A percentile compares a stretch with the other conserved stretches of the same genome.
phyloP scores from a whole-genome alignment of 1,140 invertebrate species.

The Coelopa frigida region DNA sequence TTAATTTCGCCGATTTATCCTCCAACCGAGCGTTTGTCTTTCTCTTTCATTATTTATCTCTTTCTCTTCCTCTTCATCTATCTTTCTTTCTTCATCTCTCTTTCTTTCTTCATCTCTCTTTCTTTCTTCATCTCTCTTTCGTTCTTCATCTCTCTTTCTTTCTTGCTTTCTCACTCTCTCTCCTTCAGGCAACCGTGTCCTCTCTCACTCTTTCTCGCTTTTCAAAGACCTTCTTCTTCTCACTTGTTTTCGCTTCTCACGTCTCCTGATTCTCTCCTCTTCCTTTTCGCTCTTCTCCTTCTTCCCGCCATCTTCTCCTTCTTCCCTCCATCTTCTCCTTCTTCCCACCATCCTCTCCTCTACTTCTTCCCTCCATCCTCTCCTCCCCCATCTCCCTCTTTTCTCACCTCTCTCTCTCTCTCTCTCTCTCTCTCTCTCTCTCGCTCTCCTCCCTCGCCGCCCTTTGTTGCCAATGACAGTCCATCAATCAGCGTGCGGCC shows the following conservation, averaged over 20 bases:
- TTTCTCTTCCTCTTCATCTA: too few species aligned
- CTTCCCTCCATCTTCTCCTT: background rate
- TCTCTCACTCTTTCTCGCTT: background rate
- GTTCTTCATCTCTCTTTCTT: conserved; percentile 6
- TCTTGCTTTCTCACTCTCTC: conserved; percentile 7
- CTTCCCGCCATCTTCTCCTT: background rate
- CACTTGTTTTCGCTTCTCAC: too few species aligned
- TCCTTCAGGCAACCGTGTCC: background rate
- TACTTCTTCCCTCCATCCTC: background rate
- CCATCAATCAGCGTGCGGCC: conserved; percentile 15
- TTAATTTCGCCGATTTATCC: too few species aligned
- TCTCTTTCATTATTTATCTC: too few species aligned
- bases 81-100: too few species aligned
- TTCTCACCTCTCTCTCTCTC: too few species aligned
- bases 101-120: too few species aligned
- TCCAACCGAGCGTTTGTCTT: too few species aligned
- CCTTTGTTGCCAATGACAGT: conserved; percentile 19
- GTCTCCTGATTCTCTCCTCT: background rate
- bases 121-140: too few species aligned
- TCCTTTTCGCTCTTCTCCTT: background rate
- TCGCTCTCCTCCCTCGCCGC: too few species aligned
- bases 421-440: too few species aligned
- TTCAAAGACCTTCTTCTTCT: too few species aligned
- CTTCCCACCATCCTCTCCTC: background rate
- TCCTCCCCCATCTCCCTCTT: conserved; percentile 10